phyloP scores from a whole-genome alignment of 2,888 invertebrate genomes.

The Drosophila pseudotalamancana region DNA sequence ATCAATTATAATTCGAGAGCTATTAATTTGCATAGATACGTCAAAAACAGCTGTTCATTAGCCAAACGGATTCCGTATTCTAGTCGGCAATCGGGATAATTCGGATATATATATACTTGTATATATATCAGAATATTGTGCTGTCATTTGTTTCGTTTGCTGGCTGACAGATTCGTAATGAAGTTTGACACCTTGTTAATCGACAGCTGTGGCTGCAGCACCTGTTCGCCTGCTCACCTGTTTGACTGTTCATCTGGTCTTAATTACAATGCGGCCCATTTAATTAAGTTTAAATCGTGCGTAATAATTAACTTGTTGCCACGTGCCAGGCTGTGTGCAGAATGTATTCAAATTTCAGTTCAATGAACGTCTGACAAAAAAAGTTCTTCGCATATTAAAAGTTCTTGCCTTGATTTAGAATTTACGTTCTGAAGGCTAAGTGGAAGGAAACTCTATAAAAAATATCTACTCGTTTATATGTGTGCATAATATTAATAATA shows the following conservation, averaged over 20 bases:
- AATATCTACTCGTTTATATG: no score
- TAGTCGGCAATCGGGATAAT: slow-evolving; percentile 1
- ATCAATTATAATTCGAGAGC: slow-evolving; percentile 2
- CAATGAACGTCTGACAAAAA: slow-evolving; percentile 19
- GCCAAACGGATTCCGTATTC: neutral
- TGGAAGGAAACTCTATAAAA: no score
- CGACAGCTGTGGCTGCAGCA: slow-evolving; percentile 16
- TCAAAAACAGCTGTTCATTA: slow-evolving; percentile 12
- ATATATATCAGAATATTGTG: slow-evolving; percentile 23
- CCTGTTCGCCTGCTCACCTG: slow-evolving; percentile 1
- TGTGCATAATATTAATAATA: no score
- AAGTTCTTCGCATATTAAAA: no score
- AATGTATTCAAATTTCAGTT: slow-evolving; percentile 12
- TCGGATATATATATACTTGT: no score
- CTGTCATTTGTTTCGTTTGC: slow-evolving; percentile 33
- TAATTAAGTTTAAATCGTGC: slow-evolving; percentile 67
- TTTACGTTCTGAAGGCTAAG: no score
- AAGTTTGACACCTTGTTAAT: slow-evolving; percentile 49
- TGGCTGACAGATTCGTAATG: slow-evolving; percentile 41
- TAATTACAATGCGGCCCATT: slow-evolving; percentile 52
- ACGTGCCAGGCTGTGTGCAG: slow-evolving; percentile 9
- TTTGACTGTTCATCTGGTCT: slow-evolving; percentile 52
- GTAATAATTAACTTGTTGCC: slow-evolving; percentile 62
- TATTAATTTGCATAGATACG: slow-evolving; percentile 23
- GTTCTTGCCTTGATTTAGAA: no score